A percentile compares a stretch with the other conserved stretches of the same genome.
Conservation (phyloP, 2,797 vertebrate genomes). For the Microchirus variegatus region DNA sequence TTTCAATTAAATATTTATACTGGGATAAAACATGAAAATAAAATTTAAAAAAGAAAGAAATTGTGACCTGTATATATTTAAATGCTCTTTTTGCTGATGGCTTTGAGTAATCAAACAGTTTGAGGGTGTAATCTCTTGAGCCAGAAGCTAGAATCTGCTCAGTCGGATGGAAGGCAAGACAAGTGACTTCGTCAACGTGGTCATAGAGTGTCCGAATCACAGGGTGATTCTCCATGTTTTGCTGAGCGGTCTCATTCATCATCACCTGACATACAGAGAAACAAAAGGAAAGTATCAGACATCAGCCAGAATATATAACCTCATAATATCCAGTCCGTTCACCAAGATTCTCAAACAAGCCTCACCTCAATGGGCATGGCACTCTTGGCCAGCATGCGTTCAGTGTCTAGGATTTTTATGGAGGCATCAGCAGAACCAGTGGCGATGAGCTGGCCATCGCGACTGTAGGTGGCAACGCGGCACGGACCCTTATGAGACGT, state of each 20-base stretch:
- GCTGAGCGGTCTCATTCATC: slow-evolving; percentile 99
- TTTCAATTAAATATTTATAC: neutral
- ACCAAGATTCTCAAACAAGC: neutral
- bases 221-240: slow-evolving; percentile 99
- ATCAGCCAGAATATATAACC: neutral
- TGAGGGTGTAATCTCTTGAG: slow-evolving; percentile 96
- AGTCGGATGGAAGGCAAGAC: slow-evolving; percentile 94
- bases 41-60: neutral
- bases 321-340: neutral
- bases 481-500: slow-evolving; percentile 98
- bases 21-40: neutral
- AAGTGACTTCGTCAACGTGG: slow-evolving; percentile 97
- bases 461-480: slow-evolving; percentile 93
- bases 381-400: slow-evolving; percentile 97
- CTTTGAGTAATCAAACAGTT: slow-evolving; percentile 98
- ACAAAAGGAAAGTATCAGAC: neutral
- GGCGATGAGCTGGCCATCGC: slow-evolving; percentile 96
- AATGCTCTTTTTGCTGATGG: slow-evolving; percentile 98
- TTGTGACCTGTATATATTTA: slow-evolving; percentile 94
- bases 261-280: slow-evolving; percentile 85
- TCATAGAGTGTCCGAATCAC: slow-evolving; percentile 97
- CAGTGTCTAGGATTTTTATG: slow-evolving; percentile 98
- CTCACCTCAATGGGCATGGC: slow-evolving; percentile 97
- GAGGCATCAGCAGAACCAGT: slow-evolving; percentile 97
- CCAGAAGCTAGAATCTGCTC: slow-evolving; percentile 98